phyloP scores from a whole-genome alignment of 2,888 invertebrate species.

The Eupsilia transversa region DNA sequence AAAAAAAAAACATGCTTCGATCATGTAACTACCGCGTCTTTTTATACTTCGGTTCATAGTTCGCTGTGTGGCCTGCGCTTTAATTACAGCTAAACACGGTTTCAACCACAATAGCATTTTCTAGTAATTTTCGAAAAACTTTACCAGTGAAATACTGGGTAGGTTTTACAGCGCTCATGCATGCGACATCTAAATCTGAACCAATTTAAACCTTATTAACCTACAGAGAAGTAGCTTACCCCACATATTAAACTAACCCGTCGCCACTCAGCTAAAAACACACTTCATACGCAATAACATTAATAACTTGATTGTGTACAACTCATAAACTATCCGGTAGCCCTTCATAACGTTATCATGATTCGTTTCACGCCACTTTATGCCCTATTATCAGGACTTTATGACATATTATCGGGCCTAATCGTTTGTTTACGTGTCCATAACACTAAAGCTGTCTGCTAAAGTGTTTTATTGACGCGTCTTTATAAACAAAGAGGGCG shows the following conservation, averaged over 20 bases:
- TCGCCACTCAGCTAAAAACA: constrained; percentile 48
- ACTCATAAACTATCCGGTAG: constrained; percentile 55
- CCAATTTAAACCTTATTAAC: constrained; percentile 22
- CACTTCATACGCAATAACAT: constrained; percentile 62
- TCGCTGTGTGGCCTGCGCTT: too few species aligned
- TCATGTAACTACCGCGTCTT: too few species aligned
- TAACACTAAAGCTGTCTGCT: constrained; percentile 74
- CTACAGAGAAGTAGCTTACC: background rate
- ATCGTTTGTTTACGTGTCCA: constrained; percentile 79
- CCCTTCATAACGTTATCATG: constrained; percentile 63
- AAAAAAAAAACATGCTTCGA: too few species aligned
- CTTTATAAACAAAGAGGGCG: constrained; percentile 64
- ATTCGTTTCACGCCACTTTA: constrained; percentile 64
- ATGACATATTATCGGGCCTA: constrained; percentile 71
- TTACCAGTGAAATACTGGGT: background rate
- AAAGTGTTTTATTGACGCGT: constrained; percentile 75
- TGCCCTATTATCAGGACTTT: constrained; percentile 70
- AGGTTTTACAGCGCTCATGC: constrained; percentile 4
- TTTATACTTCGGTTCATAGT: too few species aligned
- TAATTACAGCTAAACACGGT: background rate
- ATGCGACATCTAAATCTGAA: background rate
- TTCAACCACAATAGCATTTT: background rate
- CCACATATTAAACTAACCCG: constrained; percentile 9
- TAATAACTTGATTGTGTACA: constrained; percentile 62
- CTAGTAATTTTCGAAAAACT: background rate